Evolutionary conservation across 2,113 vertebrate species (phyloP), one percentile per base, ranked within the genome.

Genomic region (Jaculus jaculus): DNA sequence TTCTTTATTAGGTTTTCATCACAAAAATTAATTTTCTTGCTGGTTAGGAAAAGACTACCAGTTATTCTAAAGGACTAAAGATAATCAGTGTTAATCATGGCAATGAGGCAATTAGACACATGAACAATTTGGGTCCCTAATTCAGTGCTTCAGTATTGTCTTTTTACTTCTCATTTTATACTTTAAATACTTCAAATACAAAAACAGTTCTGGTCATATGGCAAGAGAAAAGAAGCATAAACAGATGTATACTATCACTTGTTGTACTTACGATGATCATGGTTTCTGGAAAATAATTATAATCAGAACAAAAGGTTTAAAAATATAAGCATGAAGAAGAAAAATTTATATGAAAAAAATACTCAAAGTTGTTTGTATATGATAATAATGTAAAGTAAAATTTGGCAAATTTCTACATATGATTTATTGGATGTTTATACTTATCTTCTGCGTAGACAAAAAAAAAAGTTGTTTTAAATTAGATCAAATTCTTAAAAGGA

Each of bases 141-240:
- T 90, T 90, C 66, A 85, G 37, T 47, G 54, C 24, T 24, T 93
- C 87, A 91, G 24, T 71, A 82, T 32, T 84, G 60, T 23, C 26
- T 74, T 12, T 79, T 26, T 54, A 84, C 65, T 21, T 78, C 39
- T 90, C 23, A 30, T 75, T 74, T 93, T 65, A 83, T 73, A 39
- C 81, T 78, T 93, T 95, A 91, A 93, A 94, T 80, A 39, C 81
- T 78, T 93, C 94, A 91, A 93, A 94, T 80, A 78, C 51, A 42
- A 84, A 90, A 89, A 82, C 42, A 81, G n/a, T 83, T 87, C 69
- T 90, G 65, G 83, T 75, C 21, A 81, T 16, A 42, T 1, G n/a
- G 72, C 20, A 93, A 89, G 42, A 79, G n/a, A 61, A 92, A 92
- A 87, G 74, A 92, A 84, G 63, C 54, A 86, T 32, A 54, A 71